Conservation (phyloP, 1,140 invertebrate species). For the Euglossa dilemma region DNA sequence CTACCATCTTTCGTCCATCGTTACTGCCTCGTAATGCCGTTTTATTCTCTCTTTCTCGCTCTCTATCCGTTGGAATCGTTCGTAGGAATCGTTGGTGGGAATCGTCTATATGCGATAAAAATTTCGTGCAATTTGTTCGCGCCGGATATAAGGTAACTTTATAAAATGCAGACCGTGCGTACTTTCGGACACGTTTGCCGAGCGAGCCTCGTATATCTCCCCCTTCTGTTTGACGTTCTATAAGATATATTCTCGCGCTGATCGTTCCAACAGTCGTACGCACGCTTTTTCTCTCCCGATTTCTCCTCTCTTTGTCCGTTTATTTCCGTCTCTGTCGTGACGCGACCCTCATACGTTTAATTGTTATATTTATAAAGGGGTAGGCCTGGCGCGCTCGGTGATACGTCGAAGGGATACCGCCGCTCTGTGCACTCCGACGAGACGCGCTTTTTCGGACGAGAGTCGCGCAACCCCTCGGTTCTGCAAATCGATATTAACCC, state of each 20-base stretch:
- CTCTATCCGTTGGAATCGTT: too few species aligned
- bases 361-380: conserved; percentile 68
- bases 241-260: conserved; percentile 37
- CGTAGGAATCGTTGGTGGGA: too few species aligned
- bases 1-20: background rate
- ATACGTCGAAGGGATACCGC: conserved; percentile 41
- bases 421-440: conserved; percentile 10
- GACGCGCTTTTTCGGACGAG: conserved; percentile 40
- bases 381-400: conserved; percentile 24
- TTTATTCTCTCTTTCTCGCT: too few species aligned
- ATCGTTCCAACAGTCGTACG: conserved; percentile 44
- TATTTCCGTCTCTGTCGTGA: background rate
- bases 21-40: too few species aligned
- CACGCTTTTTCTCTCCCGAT: conserved; percentile 15
- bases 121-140: too few species aligned
- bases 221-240: conserved; percentile 53
- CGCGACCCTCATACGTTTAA: conserved; percentile 54
- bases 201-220: conserved; percentile 26
- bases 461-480: conserved; percentile 42
- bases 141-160: too few species aligned
- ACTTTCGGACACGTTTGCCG: background rate
- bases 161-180: too few species aligned
- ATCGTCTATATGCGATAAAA: too few species aligned
- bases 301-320: background rate
- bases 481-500: conserved; percentile 55